Conservation (phyloP, 2,888 invertebrate species). For the Apodemia mormo region DNA sequence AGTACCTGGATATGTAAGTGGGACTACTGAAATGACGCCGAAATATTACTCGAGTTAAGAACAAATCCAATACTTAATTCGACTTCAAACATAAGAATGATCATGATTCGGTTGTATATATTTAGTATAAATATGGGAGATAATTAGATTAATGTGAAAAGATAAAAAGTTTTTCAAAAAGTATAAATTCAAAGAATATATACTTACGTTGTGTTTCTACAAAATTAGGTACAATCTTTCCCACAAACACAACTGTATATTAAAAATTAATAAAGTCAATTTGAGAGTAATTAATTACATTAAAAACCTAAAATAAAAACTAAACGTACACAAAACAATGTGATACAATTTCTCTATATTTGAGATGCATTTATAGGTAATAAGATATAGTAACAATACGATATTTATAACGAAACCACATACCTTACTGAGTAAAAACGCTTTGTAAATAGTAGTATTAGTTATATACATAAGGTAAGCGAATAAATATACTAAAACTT, state of each 20-base stretch:
- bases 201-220: too few species aligned
- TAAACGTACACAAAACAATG: conserved; percentile 71
- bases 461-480: conserved; percentile 68
- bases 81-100: neutral
- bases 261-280: conserved; percentile 12
- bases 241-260: neutral
- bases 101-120: neutral
- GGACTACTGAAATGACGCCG: neutral
- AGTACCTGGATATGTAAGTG: too few species aligned
- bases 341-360: conserved; percentile 72
- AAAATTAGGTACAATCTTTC: too few species aligned
- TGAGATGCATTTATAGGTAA: conserved; percentile 67
- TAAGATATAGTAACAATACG: conserved; percentile 48
- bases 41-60: neutral
- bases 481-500: conserved; percentile 52
- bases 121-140: neutral
- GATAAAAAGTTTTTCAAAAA: neutral
- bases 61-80: neutral
- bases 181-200: neutral
- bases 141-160: neutral
- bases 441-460: conserved; percentile 72
- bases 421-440: conserved; percentile 53
- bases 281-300: conserved; percentile 30
- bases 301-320: conserved; percentile 31
- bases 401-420: conserved; percentile 70